Evolutionary conservation across 1,140 invertebrate species (phyloP).

Genomic region (Hetaerina americana): DNA sequence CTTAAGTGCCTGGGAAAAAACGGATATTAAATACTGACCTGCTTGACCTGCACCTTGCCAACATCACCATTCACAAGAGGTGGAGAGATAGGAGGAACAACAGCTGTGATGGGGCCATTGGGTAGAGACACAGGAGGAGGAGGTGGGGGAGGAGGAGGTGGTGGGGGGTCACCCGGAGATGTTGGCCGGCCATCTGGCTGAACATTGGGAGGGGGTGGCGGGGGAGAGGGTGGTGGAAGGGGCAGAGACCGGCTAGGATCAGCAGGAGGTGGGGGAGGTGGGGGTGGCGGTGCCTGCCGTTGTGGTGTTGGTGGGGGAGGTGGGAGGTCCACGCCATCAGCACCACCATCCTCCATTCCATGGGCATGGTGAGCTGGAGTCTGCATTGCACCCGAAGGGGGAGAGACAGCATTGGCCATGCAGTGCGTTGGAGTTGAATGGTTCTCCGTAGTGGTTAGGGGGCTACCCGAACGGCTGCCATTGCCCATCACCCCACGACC

Average conservation of each 20-base stretch:
- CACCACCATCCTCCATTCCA: background rate
- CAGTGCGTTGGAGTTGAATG: constrained; percentile 18
- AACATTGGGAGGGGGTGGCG: constrained; percentile 29
- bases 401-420: constrained; percentile 10
- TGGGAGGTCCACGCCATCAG: constrained; percentile 27
- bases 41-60: constrained; percentile 29
- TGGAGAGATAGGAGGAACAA: constrained; percentile 23
- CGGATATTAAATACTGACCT: too few species aligned
- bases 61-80: constrained; percentile 41
- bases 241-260: constrained; percentile 6
- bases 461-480: constrained; percentile 33
- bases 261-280: constrained; percentile 35
- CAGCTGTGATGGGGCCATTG: constrained; percentile 30
- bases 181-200: constrained; percentile 40
- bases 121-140: constrained; percentile 30
- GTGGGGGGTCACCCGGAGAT: constrained; percentile 33
- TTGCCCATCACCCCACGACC: constrained; percentile 36
- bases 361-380: background rate
- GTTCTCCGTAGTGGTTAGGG: constrained; percentile 16
- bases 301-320: constrained; percentile 47
- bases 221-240: constrained; percentile 21
- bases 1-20: too few species aligned
- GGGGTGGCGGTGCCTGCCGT: constrained; percentile 31
- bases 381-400: constrained; percentile 13
- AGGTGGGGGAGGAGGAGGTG: constrained; percentile 39